Percentiles rank a stretch among this genome's conserved stretches.
phyloP scores from a whole-genome alignment of 2,113 vertebrate species.

The Girardinichthys multiradiatus region DNA sequence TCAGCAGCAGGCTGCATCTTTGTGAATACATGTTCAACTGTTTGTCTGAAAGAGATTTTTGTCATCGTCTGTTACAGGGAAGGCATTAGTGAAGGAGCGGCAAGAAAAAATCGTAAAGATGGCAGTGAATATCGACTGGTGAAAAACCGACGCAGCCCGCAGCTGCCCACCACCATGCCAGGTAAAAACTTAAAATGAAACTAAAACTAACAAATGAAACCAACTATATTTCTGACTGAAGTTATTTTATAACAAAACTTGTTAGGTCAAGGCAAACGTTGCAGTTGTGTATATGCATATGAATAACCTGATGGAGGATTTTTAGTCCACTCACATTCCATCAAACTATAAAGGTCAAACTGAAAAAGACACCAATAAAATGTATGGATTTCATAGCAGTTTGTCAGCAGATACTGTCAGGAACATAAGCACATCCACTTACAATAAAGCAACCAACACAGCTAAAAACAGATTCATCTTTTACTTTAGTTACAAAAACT shows the following conservation, averaged over 20 bases:
- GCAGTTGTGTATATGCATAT: not conserved
- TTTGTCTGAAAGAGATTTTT: not conserved
- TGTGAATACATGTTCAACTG: not conserved
- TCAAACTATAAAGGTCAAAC: too few relatives aligned
- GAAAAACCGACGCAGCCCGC: constrained; percentile 87
- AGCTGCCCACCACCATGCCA: constrained; percentile 85
- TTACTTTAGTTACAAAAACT: too few relatives aligned
- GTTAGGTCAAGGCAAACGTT: not conserved
- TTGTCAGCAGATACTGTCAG: too few relatives aligned
- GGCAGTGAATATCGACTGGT: constrained; percentile 92
- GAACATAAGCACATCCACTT: too few relatives aligned
- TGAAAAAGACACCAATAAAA: too few relatives aligned
- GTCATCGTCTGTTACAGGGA: constrained; percentile 80
- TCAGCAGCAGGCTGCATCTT: not conserved
- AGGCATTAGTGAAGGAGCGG: constrained; percentile 63
- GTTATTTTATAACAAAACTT: too few relatives aligned
- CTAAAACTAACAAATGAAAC: not conserved
- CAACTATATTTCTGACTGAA: not conserved
- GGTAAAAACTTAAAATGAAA: constrained; percentile 75
- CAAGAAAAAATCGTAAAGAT: constrained; percentile 84
- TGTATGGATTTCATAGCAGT: too few relatives aligned
- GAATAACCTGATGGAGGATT: not conserved
- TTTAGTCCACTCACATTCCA: too few relatives aligned
- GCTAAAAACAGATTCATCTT: too few relatives aligned
- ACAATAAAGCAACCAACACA: too few relatives aligned